Percentiles rank a stretch among this genome's conserved stretches.
Evolutionary conservation across 2,888 invertebrate species (phyloP).

Genomic region (Euproctis similis): DNA sequence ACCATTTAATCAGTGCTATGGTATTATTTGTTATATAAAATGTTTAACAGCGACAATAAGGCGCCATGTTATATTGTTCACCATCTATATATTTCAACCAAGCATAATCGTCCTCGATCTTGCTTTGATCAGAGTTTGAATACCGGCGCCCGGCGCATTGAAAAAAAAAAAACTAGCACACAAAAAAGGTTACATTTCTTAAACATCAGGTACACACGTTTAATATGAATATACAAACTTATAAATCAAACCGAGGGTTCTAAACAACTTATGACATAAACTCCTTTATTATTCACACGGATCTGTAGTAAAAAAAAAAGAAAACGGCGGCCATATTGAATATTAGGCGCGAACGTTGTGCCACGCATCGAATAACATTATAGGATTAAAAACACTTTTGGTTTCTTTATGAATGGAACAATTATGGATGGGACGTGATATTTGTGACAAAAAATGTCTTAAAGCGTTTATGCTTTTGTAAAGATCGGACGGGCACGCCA

Average conservation of each 20-base stretch:
- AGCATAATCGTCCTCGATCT: constrained; percentile 53
- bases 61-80: constrained; percentile 34
- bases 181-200: constrained; percentile 36
- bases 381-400: constrained; percentile 57
- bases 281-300: constrained; percentile 64
- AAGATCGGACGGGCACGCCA: constrained; percentile 16
- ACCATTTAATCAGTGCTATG: constrained; percentile 20
- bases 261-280: constrained; percentile 69
- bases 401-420: constrained; percentile 54
- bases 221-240: constrained; percentile 35
- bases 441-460: constrained; percentile 52
- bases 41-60: constrained; percentile 33
- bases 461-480: constrained; percentile 31
- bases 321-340: constrained; percentile 24
- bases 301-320: constrained; percentile 42
- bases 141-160: constrained; percentile 50
- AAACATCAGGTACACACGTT: constrained; percentile 48
- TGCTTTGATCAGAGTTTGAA: constrained; percentile 50
- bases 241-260: constrained; percentile 58
- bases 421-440: constrained; percentile 58
- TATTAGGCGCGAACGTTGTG: constrained; percentile 27
- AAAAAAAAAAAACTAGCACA: constrained; percentile 39
- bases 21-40: constrained; percentile 29
- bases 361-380: constrained; percentile 56
- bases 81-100: constrained; percentile 37